Base-by-base conservation (phyloP, 1,140 invertebrate species). In the Epicauta chinensis region DNA sequence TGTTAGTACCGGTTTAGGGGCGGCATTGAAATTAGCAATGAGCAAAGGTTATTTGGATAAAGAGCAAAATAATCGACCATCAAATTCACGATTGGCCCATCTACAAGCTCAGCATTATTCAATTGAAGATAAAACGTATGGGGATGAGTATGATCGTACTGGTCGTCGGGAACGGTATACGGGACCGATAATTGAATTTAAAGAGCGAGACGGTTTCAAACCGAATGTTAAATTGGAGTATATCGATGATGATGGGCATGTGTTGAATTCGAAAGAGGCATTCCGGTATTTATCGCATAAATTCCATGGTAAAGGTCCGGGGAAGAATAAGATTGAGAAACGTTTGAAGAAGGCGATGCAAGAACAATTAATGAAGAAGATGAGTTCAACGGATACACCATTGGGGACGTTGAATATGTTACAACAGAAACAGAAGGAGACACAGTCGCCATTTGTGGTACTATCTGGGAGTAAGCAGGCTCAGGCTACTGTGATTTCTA, bases 221-320 rank as follows among this genome's bases (percentile, higher is more conserved):
- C 97, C 97, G 0, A 92, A 93, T 70, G 87, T 98, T 6, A 97
- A 97, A 73, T 75, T 99, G 56, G 94, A 97, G 66, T 99, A 99
- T 67, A 94, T 96, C 51, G 96, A 99, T 74, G 94, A 98, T 66
- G 87, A 91, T 68, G 97, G 97, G 2, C 80, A 87, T 43, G 79
- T 89, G 46, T 77, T 99, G 44, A 90, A 85, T 61, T 83, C 87
- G 16, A 99, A 99, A 72, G 97, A 99, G 78, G 97, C 97, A 12
- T 99, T 99, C 73, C 79, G 88, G 60, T 91, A 92, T 75, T 73
- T 97, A 11, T 95, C 91, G 12, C 95, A 98, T 70, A 96, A 97
- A 73, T 99, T 99, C 72, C 97, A 99, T 75, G 97, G 97, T 14
- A 99, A 99, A 78, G 95, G 94, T 12, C 93, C 95, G 6, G 96